These are phyloP conservation scores for Acrobasis consociella DNA, from an alignment of 2,888 invertebrate genomes.

Conservation along the genomic window DNA sequence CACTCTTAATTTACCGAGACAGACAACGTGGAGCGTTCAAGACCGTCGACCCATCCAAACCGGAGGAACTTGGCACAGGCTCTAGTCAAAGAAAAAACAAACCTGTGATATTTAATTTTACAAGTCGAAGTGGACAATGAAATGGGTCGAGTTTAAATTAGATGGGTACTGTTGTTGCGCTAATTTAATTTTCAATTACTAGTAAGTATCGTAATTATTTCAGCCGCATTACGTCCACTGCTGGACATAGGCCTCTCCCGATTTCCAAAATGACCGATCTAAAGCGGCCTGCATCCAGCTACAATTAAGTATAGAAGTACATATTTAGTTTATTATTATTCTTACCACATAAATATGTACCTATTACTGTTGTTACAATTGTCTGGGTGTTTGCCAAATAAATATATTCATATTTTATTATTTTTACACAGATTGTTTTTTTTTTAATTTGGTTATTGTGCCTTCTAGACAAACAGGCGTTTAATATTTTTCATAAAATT, in stretches of 20 bases:
- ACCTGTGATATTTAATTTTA: conserved; percentile 36
- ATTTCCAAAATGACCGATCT: no score
- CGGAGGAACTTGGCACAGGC: conserved; percentile 33
- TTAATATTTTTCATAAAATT: no score
- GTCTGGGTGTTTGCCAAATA: conserved; percentile 30
- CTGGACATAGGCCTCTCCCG: no score
- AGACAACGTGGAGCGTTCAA: conserved; percentile 12
- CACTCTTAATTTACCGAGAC: conserved; percentile 12
- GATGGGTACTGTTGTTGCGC: neutral
- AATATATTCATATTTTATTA: no score
- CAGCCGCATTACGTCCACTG: no score
- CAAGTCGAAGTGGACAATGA: conserved; percentile 30
- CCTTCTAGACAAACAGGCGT: no score
- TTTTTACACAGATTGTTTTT: no score
- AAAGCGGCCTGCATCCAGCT: no score
- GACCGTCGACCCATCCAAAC: conserved; percentile 32
- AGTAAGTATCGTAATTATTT: no score
- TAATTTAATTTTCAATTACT: neutral
- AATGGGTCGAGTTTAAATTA: conserved; percentile 36
- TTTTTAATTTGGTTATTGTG: no score
- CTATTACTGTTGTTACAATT: neutral
- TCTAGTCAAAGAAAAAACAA: conserved; percentile 31
- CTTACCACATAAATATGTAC: neutral
- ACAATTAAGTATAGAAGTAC: no score
- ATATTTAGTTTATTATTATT: no score